Evolutionary conservation across 1,140 invertebrate genomes (phyloP).

Genomic region (Penaeus japonicus): DNA sequence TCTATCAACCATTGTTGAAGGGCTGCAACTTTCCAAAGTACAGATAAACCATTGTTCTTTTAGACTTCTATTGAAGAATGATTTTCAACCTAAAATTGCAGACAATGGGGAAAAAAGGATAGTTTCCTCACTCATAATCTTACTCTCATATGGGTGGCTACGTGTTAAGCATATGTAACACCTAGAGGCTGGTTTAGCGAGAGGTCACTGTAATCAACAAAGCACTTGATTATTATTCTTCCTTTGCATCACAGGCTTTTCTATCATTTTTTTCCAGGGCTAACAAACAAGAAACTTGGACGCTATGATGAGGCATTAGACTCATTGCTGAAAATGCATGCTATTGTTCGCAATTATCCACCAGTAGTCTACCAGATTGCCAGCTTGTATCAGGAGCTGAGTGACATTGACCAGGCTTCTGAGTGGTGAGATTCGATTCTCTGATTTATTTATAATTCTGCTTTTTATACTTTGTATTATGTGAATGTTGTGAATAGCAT

Average conservation of each 20-base stretch:
- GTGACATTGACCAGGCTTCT: conserved; percentile 78
- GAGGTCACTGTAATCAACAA: too few relatives aligned
- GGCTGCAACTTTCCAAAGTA: too few relatives aligned
- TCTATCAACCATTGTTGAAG: too few relatives aligned
- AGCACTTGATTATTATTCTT: background rate
- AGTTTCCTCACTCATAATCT: too few relatives aligned
- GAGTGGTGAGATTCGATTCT: conserved; percentile 48
- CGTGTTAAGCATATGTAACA: too few relatives aligned
- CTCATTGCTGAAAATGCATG: conserved; percentile 83
- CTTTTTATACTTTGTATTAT: background rate
- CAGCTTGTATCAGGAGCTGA: conserved; percentile 78
- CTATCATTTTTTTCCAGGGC: conserved; percentile 66
- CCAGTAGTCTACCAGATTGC: conserved; percentile 86
- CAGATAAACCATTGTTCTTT: too few relatives aligned
- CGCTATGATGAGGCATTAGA: conserved; percentile 79
- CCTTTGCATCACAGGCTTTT: background rate
- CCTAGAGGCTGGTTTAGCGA: too few relatives aligned
- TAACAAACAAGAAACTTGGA: conserved; percentile 76
- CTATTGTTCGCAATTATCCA: conserved; percentile 76
- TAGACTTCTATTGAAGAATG: too few relatives aligned
- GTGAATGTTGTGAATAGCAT: too few relatives aligned
- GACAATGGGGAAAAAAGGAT: too few relatives aligned
- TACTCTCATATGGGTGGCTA: too few relatives aligned
- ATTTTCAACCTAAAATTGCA: too few relatives aligned
- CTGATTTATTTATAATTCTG: background rate